phyloP scores from a whole-genome alignment of 1,140 invertebrate genomes.

The Nomia melanderi region DNA sequence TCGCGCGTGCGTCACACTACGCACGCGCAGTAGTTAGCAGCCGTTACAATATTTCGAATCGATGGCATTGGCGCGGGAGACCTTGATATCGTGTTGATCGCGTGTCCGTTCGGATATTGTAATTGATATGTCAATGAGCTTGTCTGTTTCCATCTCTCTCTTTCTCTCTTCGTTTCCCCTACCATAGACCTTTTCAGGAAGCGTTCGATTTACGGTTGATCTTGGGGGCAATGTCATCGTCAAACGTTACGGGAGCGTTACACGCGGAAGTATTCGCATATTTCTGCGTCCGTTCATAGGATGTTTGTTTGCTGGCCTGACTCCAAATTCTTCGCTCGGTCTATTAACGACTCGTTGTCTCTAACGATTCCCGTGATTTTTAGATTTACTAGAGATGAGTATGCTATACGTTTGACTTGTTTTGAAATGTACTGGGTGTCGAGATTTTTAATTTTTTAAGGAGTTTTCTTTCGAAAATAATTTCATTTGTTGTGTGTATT shows the following conservation, averaged over 20 bases:
- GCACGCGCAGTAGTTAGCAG: not conserved
- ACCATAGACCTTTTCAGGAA: constrained; percentile 2
- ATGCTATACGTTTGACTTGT: too few species aligned
- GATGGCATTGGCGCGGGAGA: constrained; percentile 24
- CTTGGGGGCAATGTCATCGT: not conserved
- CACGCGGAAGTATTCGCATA: not conserved
- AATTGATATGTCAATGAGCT: constrained; percentile 34
- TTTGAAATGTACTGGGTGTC: too few species aligned
- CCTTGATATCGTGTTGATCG: constrained; percentile 47
- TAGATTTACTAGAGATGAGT: not conserved
- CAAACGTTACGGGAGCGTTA: not conserved
- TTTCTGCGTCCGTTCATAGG: not conserved
- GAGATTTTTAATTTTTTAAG: too few species aligned
- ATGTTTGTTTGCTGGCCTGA: not conserved
- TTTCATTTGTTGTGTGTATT: too few species aligned
- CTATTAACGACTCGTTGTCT: not conserved
- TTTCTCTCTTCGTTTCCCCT: not conserved
- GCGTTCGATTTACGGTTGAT: constrained; percentile 23
- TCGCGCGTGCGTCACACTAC: not conserved
- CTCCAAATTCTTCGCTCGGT: not conserved
- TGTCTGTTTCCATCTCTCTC: too few species aligned
- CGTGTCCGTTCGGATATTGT: constrained; percentile 24
- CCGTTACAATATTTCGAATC: constrained; percentile 50
- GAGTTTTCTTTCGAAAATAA: too few species aligned
- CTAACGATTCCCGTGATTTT: not conserved